A percentile compares a stretch with the other conserved stretches of the same genome.
phyloP scores from a whole-genome alignment of 2,113 vertebrate genomes.

The Forbesichthys papilliferus region DNA sequence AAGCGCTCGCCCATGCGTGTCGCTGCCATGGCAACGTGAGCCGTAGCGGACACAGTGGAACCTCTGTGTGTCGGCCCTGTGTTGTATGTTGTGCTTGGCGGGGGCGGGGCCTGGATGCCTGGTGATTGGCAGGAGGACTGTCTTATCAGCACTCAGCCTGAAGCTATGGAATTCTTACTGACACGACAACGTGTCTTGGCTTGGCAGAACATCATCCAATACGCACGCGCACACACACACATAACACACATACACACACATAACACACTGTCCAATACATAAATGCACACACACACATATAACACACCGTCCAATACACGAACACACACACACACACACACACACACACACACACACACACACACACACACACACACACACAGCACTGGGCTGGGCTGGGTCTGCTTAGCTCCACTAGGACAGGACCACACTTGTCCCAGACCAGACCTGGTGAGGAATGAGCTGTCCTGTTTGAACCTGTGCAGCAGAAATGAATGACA shows the following conservation, averaged over 20 bases:
- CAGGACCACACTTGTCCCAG: constrained; percentile 60
- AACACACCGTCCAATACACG: constrained; percentile 30
- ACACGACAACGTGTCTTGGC: constrained; percentile 60
- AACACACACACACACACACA: too few relatives aligned
- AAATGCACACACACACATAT: constrained; percentile 19
- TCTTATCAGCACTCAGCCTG: constrained; percentile 43
- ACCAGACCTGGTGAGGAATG: constrained; percentile 62
- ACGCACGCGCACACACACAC: background rate
- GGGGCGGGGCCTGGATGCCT: background rate
- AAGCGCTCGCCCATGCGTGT: background rate
- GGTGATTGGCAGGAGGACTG: constrained; percentile 25
- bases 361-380: constrained; percentile 12
- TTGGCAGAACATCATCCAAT: constrained; percentile 19
- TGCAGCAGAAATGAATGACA: constrained; percentile 16
- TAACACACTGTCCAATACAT: constrained; percentile 20
- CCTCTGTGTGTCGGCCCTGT: constrained; percentile 28
- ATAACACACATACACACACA: constrained; percentile 35
- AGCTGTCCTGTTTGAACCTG: constrained; percentile 67
- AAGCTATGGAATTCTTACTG: constrained; percentile 62
- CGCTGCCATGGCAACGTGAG: background rate
- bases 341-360: background rate
- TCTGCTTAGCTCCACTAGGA: constrained; percentile 50
- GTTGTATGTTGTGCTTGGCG: constrained; percentile 19
- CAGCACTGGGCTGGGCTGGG: background rate
- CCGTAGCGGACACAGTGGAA: constrained; percentile 19